phyloP scores from a whole-genome alignment of 2,888 invertebrate species.

The Melipona beecheii region DNA sequence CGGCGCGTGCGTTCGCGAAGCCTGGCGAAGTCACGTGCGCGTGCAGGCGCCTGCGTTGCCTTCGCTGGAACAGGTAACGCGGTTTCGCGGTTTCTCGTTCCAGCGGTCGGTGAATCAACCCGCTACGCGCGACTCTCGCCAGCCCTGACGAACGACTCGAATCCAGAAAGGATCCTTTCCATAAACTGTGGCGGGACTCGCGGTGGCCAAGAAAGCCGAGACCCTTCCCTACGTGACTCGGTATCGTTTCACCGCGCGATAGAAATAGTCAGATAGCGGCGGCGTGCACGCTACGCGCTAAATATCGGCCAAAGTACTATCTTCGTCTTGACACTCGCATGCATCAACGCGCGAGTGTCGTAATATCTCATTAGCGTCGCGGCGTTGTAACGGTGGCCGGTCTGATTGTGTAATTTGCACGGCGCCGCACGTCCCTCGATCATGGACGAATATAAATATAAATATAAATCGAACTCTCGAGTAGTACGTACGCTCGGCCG shows the following conservation, averaged over 20 bases:
- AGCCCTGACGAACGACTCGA: too few species aligned
- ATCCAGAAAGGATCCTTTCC: background rate
- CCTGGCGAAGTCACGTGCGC: background rate
- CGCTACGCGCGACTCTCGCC: too few species aligned
- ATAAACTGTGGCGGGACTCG: background rate
- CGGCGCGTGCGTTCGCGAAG: background rate
- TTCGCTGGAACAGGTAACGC: background rate
- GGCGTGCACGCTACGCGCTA: conserved; percentile 21
- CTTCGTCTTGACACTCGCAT: background rate
- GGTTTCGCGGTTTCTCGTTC: background rate
- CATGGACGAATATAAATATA: background rate
- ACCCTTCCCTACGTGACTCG: background rate
- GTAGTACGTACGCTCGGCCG: background rate
- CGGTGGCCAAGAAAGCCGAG: background rate
- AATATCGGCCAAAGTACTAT: conserved; percentile 14
- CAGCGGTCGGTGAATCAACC: background rate
- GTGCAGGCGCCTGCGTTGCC: too few species aligned
- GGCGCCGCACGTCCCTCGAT: background rate
- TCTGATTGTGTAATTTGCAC: background rate
- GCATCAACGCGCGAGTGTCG: background rate
- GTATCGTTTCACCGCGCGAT: background rate
- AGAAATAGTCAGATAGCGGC: background rate
- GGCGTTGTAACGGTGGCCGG: background rate
- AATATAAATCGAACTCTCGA: background rate
- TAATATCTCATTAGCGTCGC: background rate